Evolutionary conservation across 2,888 invertebrate species (phyloP), one percentile per base, ranked within the genome.

Genomic region (Papilio demoleus): DNA sequence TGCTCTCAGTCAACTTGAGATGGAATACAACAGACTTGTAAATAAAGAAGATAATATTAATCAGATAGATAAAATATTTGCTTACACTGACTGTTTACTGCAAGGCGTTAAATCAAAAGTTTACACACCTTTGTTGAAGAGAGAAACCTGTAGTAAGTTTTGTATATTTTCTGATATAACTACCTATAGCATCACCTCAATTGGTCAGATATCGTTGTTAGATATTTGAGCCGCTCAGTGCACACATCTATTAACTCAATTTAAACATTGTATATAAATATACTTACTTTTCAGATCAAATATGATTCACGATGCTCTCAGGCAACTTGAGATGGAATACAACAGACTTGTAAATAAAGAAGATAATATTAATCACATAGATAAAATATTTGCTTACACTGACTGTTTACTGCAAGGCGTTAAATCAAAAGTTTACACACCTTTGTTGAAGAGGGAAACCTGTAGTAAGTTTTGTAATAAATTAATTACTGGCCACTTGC

Each of bases 401-500:
- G 90, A 94, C 50, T 93, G 94, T 74, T 84, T 97, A 24, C 83
- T 95, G 38, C 95, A 95, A 76, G 96, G 96, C 0, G 94, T 94
- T 0, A 95, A 94, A 77, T 84, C 95, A 0, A 96, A 94, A 79
- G 90, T 93, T 6, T 96, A 98, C 87, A 94, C 94, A 72, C 96
- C 96, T 1, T 85, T 98, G 38, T 86, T 97, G 84, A 93, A 95
- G 74, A 93, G 98, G 73, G 94, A 94, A 58, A 95, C 94, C 70
- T 97, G 98, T 87, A 95, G 97, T 97, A 88, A 94, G 94, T 93
- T 75, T 53, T 6, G n/a, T n/a, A n/a, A n/a, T n/a, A n/a, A n/a
- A n/a, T n/a, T n/a, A n/a, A n/a, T n/a, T n/a, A n/a, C n/a, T n/a
- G n/a, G n/a, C n/a, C n/a, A n/a, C n/a, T n/a, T n/a, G n/a, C n/a